Evolutionary conservation across 2,888 invertebrate species (phyloP), one percentile per base, ranked within the genome.

Genomic region (Mesoligia furuncula): DNA sequence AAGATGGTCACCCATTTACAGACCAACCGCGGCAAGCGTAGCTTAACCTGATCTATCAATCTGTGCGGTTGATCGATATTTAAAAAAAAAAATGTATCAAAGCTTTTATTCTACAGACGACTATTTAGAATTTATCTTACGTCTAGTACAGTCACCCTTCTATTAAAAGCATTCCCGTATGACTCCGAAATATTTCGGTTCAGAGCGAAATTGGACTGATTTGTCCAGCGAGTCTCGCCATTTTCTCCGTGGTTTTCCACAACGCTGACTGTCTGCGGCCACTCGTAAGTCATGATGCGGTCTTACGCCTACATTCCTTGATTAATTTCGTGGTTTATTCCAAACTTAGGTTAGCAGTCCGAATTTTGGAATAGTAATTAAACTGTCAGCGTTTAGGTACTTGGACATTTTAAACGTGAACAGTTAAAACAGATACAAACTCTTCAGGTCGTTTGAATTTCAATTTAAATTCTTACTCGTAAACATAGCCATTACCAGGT

Each of bases 391-490:
- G 48, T 84, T 71, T 71, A n/a, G n/a, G n/a, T n/a, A 68, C 48
- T 70, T 54, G 42, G 36, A n/a, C 67, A 36, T 70, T 79, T 45
- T 51, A 71, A 73, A 67, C 42, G 20, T 54, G 15, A 67, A 74
- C 79, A 68, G 72, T 84, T 79, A 77, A 83, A 84, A 68, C 79
- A 59, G 62, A 84, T 59, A 67, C 62, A 51, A 68, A 68, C 39
- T 42, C 70, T 77, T 83, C 31, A 13, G 62, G 67, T 57, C 72
- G 64, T 85, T 82, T 71, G 75, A 65, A 73, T 85, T 84, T 85
- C 73, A 84, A 84, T 84, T 70, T 84, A 75, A 75, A 75, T 84
- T 83, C 70, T 72, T n/a, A 59, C 13, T 73, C 81, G 81, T 85
- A 79, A 85, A 77, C 73, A 67, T 77, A 61, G 59, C 83, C 36